Evolutionary conservation across 2,888 invertebrate genomes (phyloP).

Genomic region (Amaurobius ferox): DNA sequence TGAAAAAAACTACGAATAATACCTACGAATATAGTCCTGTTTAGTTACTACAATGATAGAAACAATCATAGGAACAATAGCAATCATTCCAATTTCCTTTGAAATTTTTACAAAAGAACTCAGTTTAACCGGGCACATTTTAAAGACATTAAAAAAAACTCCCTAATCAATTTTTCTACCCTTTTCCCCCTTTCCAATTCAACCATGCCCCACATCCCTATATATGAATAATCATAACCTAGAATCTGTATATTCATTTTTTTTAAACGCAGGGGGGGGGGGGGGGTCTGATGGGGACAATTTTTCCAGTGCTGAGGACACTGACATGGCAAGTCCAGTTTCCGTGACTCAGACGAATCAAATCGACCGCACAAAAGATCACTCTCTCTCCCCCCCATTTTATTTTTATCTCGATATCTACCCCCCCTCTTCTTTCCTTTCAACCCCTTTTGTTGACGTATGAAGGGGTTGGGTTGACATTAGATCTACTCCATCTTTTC

Average conservation of each 20-base stretch:
- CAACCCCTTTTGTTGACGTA: slow-evolving; percentile 15
- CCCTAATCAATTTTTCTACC: slow-evolving; percentile 10
- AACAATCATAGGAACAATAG: neutral
- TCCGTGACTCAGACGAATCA: slow-evolving; percentile 60
- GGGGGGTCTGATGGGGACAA: neutral
- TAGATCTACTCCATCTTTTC: slow-evolving; percentile 21
- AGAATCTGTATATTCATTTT: slow-evolving; percentile 15
- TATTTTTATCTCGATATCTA: slow-evolving; percentile 15
- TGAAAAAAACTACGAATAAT: too few relatives aligned
- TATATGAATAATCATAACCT: slow-evolving; percentile 60
- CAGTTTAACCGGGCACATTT: neutral
- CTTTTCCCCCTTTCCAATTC: slow-evolving; percentile 12
- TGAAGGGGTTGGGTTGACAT: slow-evolving; percentile 13
- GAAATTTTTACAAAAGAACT: neutral
- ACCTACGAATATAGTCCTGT: too few relatives aligned
- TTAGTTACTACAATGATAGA: too few relatives aligned
- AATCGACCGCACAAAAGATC: slow-evolving; percentile 63
- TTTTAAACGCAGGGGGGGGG: neutral
- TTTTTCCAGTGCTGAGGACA: slow-evolving; percentile 30
- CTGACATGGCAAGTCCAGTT: slow-evolving; percentile 53
- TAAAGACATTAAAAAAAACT: neutral
- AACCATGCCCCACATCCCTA: slow-evolving; percentile 7
- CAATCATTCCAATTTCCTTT: neutral
- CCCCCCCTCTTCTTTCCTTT: neutral
- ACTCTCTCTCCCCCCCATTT: slow-evolving; percentile 2